Base-by-base conservation (phyloP, 2,888 invertebrate species). In the Pycnomerus fuliginosus region DNA sequence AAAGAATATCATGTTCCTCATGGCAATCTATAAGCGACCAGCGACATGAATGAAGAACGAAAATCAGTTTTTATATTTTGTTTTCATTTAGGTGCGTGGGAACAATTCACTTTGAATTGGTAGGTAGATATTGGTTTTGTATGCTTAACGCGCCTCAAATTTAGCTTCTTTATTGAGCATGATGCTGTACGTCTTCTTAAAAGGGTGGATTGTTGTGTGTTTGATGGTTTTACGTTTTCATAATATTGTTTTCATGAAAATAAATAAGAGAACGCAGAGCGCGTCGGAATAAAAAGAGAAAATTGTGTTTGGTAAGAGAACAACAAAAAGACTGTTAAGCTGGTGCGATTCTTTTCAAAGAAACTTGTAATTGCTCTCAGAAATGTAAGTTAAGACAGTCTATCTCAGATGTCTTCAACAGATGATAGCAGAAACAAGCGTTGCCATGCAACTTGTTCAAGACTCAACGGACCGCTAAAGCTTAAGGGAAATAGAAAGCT, bases 1-100 rank as follows among this genome's bases (percentile, higher is more conserved):
- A n/a, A n/a, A n/a, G n/a, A n/a, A n/a, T 52, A 52, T 52, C 52
- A 40, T 42, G 37, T 52, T 52, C 46, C 53, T 48, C n/a, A 37
- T 41, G 50, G 53, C 48, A 34, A 48, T 53, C 30, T 7, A 31
- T 43, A 40, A 50, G n/a, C n/a, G n/a, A 50, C 44, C 48, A 39
- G 38, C 25, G 36, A n/a, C 11, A 11, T 33, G 16, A 36, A 27
- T n/a, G n/a, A n/a, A n/a, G n/a, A 27, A 23, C 15, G 7, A 4
- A 16, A n/a, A 25, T 35, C 11, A 25, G 15, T 27, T 35, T 14
- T 24, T 17, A 11, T 5, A 27, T 36, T 5, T 14, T 28, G 12
- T 25, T 15, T 23, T 8, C 15, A 20, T 20, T 20, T 20, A 20
- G 4, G 7, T 8, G 13, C 36, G 36, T 36, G 36, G 36, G 36